These are phyloP conservation scores for Naso thynnoides DNA, from an alignment of 2,797 vertebrate genomes.

Conservation along the genomic window DNA sequence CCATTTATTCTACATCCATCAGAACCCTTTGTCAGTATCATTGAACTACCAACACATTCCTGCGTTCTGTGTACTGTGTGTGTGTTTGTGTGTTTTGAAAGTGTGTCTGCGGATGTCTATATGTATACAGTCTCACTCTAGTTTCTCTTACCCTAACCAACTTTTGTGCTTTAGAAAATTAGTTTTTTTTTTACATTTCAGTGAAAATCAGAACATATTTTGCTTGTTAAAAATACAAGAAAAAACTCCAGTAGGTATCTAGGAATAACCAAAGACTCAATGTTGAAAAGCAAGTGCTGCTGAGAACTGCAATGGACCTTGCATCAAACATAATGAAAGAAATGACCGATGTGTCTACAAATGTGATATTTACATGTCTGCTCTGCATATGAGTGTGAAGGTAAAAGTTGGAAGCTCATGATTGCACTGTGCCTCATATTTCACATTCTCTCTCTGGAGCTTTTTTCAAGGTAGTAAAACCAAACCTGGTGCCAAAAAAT, in stretches of 20 bases:
- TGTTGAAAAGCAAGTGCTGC: constrained; percentile 76
- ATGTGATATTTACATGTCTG: constrained; percentile 75
- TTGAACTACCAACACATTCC: constrained; percentile 63
- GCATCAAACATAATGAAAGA: constrained; percentile 60
- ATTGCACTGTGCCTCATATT: constrained; percentile 75
- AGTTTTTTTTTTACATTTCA: constrained; percentile 74
- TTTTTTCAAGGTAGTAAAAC: constrained; percentile 55
- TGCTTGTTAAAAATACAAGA: constrained; percentile 82
- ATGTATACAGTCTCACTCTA: constrained; percentile 52
- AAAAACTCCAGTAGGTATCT: constrained; percentile 77
- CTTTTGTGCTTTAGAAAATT: constrained; percentile 85
- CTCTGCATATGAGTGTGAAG: constrained; percentile 62
- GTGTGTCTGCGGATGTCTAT: constrained; percentile 54
- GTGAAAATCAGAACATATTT: constrained; percentile 81
- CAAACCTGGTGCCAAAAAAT: constrained; percentile 54
- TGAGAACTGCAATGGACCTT: constrained; percentile 71
- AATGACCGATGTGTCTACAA: constrained; percentile 55
- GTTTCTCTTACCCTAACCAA: constrained; percentile 59
- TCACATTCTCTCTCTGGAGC: constrained; percentile 74
- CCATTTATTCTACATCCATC: constrained; percentile 72
- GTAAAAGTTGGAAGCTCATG: constrained; percentile 79
- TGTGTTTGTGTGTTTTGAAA: constrained; percentile 55
- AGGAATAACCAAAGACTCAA: constrained; percentile 77
- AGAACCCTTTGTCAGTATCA: constrained; percentile 68
- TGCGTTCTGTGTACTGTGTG: constrained; percentile 61